These are phyloP conservation scores for Cryptosula pallasiana DNA, from an alignment of 2,888 invertebrate genomes.

Conservation along the genomic window DNA sequence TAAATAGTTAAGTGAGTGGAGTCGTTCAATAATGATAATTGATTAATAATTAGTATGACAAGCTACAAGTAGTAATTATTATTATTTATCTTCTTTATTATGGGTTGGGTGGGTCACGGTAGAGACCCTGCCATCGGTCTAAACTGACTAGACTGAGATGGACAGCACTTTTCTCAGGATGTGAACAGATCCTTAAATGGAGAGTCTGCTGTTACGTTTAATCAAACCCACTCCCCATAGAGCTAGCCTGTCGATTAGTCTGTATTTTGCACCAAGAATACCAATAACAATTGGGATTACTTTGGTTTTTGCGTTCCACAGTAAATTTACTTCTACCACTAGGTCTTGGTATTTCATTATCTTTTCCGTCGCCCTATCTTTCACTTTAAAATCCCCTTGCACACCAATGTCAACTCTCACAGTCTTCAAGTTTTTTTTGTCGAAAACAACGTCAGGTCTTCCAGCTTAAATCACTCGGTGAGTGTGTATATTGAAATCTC, in stretches of 20 bases:
- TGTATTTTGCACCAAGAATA: not conserved
- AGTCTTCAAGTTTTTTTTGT: not conserved
- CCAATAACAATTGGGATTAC: not conserved
- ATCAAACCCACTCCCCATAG: not conserved
- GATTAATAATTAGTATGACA: too few species aligned
- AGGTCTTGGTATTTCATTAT: not conserved
- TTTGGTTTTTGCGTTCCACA: not conserved
- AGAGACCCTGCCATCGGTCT: too few species aligned
- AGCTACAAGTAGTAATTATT: too few species aligned
- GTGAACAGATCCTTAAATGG: not conserved
- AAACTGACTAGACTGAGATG: too few species aligned
- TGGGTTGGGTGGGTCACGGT: too few species aligned
- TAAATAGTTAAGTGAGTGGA: too few species aligned
- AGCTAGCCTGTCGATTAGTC: not conserved
- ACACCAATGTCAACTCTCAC: not conserved
- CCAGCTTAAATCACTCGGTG: not conserved
- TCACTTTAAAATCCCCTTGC: not conserved
- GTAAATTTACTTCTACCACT: not conserved
- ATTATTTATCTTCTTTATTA: too few species aligned
- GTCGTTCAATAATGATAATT: too few species aligned
- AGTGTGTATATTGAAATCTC: slow-evolving; percentile 3
- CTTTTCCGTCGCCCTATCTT: not conserved
- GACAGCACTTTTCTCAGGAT: not conserved
- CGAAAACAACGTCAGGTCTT: not conserved
- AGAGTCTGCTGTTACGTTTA: not conserved